These are phyloP conservation scores for Pelecanoides urinatrix DNA, from an alignment of 2,113 vertebrate species.

Conservation along the genomic window DNA sequence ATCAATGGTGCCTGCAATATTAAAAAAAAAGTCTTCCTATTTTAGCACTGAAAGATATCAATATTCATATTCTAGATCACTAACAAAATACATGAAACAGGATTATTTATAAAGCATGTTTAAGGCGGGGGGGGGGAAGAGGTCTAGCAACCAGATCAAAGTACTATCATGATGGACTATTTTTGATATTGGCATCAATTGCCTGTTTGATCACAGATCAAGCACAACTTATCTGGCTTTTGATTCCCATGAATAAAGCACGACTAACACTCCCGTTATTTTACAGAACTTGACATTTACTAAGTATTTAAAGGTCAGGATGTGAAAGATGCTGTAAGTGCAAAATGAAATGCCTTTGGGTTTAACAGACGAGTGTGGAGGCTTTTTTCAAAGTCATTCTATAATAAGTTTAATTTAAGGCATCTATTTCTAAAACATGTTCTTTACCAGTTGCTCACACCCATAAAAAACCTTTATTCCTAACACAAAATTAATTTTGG, in stretches of 20 bases:
- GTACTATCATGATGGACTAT: background rate
- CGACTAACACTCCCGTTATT: background rate
- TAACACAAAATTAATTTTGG: background rate
- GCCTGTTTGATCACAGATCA: conserved; percentile 40
- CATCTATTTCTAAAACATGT: conserved; percentile 15
- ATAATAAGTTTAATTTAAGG: conserved; percentile 3
- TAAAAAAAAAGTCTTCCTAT: background rate
- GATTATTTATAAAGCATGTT: background rate
- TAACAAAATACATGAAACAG: background rate
- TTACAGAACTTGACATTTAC: conserved; percentile 20
- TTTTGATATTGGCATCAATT: background rate
- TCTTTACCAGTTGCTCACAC: conserved; percentile 12
- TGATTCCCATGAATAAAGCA: conserved; percentile 5
- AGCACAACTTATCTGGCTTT: background rate
- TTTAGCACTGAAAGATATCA: background rate
- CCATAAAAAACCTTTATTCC: background rate
- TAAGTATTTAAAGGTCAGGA: conserved; percentile 37
- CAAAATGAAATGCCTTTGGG: conserved; percentile 7
- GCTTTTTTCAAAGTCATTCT: conserved; percentile 10
- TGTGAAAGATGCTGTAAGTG: conserved; percentile 9
- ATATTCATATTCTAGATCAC: background rate
- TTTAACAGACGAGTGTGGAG: conserved; percentile 9
- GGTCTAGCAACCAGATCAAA: background rate
- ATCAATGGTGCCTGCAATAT: background rate
- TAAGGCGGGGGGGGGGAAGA: too few relatives aligned